A percentile compares a stretch with the other conserved stretches of the same genome.
These are phyloP conservation scores for Scartelaos histophorus DNA, from an alignment of 2,113 vertebrate species.

Conservation along the genomic window DNA sequence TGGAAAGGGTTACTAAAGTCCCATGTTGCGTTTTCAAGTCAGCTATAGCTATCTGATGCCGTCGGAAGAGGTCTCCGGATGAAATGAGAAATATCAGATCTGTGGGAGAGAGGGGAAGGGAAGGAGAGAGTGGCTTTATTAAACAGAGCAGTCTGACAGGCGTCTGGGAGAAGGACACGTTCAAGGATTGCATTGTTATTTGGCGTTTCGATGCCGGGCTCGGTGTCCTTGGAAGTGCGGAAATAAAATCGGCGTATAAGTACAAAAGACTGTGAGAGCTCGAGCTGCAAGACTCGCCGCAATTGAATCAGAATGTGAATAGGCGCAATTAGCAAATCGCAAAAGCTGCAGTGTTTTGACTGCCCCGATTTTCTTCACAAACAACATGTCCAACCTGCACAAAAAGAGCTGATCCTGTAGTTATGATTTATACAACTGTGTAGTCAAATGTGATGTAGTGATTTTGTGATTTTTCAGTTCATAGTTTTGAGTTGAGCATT, in stretches of 20 bases:
- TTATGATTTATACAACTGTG: too few relatives aligned
- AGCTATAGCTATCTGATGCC: not conserved
- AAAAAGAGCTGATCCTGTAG: too few relatives aligned
- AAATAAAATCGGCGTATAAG: not conserved
- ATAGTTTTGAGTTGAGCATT: too few relatives aligned
- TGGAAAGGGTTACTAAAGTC: not conserved
- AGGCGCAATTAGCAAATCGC: too few relatives aligned
- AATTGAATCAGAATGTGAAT: too few relatives aligned
- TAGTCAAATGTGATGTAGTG: too few relatives aligned
- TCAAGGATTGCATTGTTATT: not conserved
- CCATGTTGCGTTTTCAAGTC: conserved; percentile 5
- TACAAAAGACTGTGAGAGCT: not conserved
- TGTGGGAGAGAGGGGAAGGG: not conserved
- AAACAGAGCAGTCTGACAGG: not conserved
- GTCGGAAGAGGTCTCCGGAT: not conserved
- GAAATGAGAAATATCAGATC: not conserved
- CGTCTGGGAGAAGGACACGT: not conserved
- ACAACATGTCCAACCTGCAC: too few relatives aligned
- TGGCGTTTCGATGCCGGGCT: not conserved
- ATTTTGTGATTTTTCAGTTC: too few relatives aligned
- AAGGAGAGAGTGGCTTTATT: not conserved
- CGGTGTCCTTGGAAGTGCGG: not conserved
- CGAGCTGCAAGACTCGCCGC: not conserved
- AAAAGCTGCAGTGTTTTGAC: not conserved
- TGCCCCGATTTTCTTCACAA: too few relatives aligned